Base-by-base conservation (phyloP, 30 jellyfish, hydroid and myxozoan species). In the Turritopsis dohrnii region DNA sequence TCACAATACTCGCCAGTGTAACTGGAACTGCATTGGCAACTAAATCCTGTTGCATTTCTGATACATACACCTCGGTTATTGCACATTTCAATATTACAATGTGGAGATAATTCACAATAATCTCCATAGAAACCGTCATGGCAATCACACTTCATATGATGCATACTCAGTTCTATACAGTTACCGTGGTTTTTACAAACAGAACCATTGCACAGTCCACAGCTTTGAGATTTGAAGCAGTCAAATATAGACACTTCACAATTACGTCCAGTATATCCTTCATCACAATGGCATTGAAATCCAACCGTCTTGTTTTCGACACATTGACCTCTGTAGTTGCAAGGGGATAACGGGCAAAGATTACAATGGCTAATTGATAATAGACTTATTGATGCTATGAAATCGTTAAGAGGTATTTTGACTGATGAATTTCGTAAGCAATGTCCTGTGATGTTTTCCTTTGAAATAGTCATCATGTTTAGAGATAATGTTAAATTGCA, bases 221-320 rank as follows among this genome's bases (percentile, higher is more conserved):
- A 66, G 17, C 29, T 66, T 66, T 66, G 76, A n/a, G 76, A n/a
- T 17, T n/a, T n/a, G 29, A 66, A 66, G 17, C 76, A 66, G 76
- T 26, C 30, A 22, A 26, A 66, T 66, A n/a, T 66, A 1, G 29
- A n/a, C 29, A 66, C 27, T 66, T 66, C 29, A 26, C 76, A 66
- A 17, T 66, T 21, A 22, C 76, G 27, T 21, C 76, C 76, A 66
- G 76, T 26, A 66, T 66, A 66, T n/a, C 76, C 76, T 66, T 66
- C 76, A 66, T 66, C 76, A 66, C 76, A 66, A n/a, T 66, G 8
- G 17, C 76, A 66, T 21, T n/a, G 76, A 26, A 66, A 66, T 3
- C 76, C 76, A 9, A n/a, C 17, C 17, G 27, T 21, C 7, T 17
- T 26, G 17, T 26, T 66, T n/a, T 21, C 76, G 8, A n/a, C 30